Base-by-base conservation (phyloP, 2,797 vertebrate genomes). In the Neosilurus hyrtlii region DNA sequence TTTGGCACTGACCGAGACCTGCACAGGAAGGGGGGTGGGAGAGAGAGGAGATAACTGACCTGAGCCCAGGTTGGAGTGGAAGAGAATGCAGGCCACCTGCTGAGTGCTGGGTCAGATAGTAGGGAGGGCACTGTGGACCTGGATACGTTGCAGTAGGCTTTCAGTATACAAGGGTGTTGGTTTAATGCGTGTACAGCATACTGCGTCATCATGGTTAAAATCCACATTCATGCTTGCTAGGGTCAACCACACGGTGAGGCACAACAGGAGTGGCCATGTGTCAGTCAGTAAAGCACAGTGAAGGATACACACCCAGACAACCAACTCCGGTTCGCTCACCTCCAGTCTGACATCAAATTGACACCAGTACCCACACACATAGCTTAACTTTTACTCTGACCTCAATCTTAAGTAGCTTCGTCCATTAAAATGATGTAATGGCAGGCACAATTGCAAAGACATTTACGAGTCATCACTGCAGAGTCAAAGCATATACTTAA, bases 121-220 rank as follows among this genome's bases (percentile, higher is more conserved):
- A 87, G 66, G 43, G 79, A 84, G 65, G 76, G 75, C 74, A 80
- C 65, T 86, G 66, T 72, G 77, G 49, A n/a, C 65, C 56, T 61
- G 80, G 83, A 72, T 72, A 81, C 15, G 84, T 77, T 86, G 81
- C 82, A 81, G 86, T 90, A 91, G 92, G 89, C 88, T 91, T 79
- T 80, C 72, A 79, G 79, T 82, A 85, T 81, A 59, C 14, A 4
- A 86, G 86, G 88, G 90, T 89, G 87, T 89, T 90, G 91, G 88
- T 91, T 92, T 90, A 93, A 93, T 92, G 90, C 92, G 91, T 93
- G 92, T 92, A 92, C 90, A 92, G 88, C 24, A 86, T 89, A 90
- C 92, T 93, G 92, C 90, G 90, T 92, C 89, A 92, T 89, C 88
- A 89, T 86, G 86, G 89, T 89, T 92, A 92, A 91, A 91, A 90